These are phyloP conservation scores for Scaptodrosophila latifasciaeformis DNA, from an alignment of 2,888 invertebrate species.

Conservation along the genomic window DNA sequence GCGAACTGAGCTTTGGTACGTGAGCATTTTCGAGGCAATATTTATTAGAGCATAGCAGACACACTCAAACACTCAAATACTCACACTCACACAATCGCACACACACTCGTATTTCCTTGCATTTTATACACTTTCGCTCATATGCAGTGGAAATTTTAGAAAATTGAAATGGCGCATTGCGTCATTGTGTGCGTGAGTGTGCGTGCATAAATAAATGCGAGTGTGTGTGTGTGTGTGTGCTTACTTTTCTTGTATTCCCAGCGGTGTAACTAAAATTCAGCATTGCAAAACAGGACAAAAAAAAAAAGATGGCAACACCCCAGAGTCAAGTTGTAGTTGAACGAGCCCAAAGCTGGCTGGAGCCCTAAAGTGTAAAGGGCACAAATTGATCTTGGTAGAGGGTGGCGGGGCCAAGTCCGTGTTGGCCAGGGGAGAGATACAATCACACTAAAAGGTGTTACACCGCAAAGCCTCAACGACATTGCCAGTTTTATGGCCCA, in stretches of 20 bases:
- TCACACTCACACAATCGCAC: conserved; percentile 4
- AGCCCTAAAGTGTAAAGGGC: conserved; percentile 27
- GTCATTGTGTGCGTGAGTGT: conserved; percentile 12
- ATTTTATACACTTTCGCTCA: not conserved
- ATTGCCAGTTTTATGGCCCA: conserved; percentile 40
- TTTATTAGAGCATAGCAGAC: conserved; percentile 25
- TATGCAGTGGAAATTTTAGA: conserved; percentile 34
- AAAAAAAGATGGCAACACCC: conserved; percentile 15
- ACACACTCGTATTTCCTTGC: not conserved
- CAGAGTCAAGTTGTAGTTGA: conserved; percentile 25
- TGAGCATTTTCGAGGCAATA: conserved; percentile 28
- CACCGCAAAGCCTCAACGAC: conserved; percentile 32
- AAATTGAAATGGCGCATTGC: conserved; percentile 52
- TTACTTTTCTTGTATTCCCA: conserved; percentile 18
- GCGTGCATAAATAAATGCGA: not conserved
- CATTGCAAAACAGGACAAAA: conserved; percentile 1
- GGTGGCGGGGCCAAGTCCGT: not conserved
- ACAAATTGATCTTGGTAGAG: no score
- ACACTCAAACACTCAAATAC: not conserved
- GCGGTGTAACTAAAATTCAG: conserved; percentile 4
- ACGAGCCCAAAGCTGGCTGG: not conserved
- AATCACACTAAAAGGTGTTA: conserved; percentile 63
- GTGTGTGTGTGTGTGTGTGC: conserved; percentile 7
- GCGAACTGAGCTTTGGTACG: conserved; percentile 15
- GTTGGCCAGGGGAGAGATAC: conserved; percentile 28